Percentiles rank a stretch among this genome's conserved stretches.
These are phyloP conservation scores for Drosophila mimetica DNA, from an alignment of 2,888 invertebrate species.

Conservation along the genomic window DNA sequence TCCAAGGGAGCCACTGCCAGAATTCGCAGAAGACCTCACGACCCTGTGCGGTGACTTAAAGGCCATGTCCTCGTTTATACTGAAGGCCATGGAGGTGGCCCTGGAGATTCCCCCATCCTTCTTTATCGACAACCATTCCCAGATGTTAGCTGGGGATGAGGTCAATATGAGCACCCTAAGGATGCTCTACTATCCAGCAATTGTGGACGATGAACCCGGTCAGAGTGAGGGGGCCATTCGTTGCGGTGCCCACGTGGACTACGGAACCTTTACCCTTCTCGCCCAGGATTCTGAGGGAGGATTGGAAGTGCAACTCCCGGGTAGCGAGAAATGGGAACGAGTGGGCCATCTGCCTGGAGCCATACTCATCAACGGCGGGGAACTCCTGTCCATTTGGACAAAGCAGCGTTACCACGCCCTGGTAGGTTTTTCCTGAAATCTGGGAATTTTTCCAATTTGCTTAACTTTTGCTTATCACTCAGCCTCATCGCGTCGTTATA, in stretches of 20 bases:
- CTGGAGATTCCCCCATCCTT: constrained; percentile 87
- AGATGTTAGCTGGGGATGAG: constrained; percentile 87
- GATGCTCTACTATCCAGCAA: constrained; percentile 90
- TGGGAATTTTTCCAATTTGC: not conserved
- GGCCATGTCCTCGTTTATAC: constrained; percentile 87
- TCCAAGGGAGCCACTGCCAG: constrained; percentile 88
- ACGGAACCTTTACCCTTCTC: constrained; percentile 90
- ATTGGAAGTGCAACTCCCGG: constrained; percentile 87
- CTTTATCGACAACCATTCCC: constrained; percentile 88
- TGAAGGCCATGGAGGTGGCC: constrained; percentile 87
- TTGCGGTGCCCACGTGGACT: constrained; percentile 90
- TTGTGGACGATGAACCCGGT: constrained; percentile 87
- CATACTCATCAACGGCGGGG: constrained; percentile 90
- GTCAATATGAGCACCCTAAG: constrained; percentile 89
- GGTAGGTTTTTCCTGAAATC: constrained; percentile 81
- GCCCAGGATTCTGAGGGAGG: constrained; percentile 92
- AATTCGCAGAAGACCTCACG: constrained; percentile 88
- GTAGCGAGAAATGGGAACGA: constrained; percentile 89
- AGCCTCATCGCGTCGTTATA: constrained; percentile 90
- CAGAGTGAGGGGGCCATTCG: constrained; percentile 85
- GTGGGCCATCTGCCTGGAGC: constrained; percentile 91
- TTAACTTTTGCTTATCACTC: not conserved
- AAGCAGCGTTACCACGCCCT: constrained; percentile 89
- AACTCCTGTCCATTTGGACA: constrained; percentile 91
- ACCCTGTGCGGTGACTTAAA: constrained; percentile 89